A percentile compares a stretch with the other conserved stretches of the same genome.
Conservation (phyloP, 1,140 invertebrate genomes). For the Chionoecetes opilio region DNA sequence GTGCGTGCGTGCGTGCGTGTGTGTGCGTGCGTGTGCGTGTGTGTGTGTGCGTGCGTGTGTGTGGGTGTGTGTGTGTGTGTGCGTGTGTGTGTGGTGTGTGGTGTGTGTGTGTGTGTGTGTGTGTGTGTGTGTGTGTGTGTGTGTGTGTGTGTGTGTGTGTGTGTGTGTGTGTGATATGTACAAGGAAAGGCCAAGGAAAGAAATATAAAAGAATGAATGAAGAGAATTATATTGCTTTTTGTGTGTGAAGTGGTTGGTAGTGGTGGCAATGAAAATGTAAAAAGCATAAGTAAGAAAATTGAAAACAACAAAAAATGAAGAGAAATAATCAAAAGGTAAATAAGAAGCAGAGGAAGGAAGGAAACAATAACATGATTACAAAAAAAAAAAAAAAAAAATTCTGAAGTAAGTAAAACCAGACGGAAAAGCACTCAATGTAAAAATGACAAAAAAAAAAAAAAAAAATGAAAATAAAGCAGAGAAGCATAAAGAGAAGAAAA, state of each 20-base stretch:
- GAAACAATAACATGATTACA: background rate
- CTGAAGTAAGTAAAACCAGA: too few species aligned
- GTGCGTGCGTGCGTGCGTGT: too few species aligned
- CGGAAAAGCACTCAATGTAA: too few species aligned
- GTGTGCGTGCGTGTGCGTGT: background rate
- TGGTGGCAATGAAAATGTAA: too few species aligned
- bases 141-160: background rate
- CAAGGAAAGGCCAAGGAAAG: background rate
- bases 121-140: too few species aligned
- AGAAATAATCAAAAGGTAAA: background rate
- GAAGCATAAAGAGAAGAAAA: background rate
- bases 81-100: background rate
- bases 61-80: slow-evolving; percentile 2
- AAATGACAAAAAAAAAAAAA: too few species aligned
- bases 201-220: background rate
- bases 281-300: too few species aligned
- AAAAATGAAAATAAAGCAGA: background rate
- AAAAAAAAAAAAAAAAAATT: background rate
- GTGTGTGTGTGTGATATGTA: too few species aligned
- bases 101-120: too few species aligned
- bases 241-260: background rate
- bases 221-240: background rate
- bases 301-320: background rate
- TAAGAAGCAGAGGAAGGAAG: background rate
- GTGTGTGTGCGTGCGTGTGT: background rate